A percentile compares a stretch with the other conserved stretches of the same genome.
Evolutionary conservation across 2,888 invertebrate genomes (phyloP).

Genomic region (Belgica antarctica): DNA sequence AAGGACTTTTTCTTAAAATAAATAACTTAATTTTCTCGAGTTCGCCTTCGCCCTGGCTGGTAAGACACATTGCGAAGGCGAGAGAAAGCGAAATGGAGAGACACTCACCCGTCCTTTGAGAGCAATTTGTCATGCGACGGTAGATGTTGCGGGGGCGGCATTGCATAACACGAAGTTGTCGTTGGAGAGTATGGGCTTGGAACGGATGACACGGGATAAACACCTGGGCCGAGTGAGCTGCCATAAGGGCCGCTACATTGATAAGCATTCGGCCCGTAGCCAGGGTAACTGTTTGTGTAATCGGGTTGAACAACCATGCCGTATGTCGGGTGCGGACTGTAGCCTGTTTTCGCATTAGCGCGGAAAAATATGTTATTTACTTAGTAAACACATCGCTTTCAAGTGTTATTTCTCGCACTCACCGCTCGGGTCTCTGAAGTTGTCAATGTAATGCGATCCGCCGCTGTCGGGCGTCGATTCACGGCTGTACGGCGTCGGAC

Average conservation of each 20-base stretch:
- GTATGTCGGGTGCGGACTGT: slow-evolving; percentile 83
- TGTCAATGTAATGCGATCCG: slow-evolving; percentile 84
- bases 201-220: slow-evolving; percentile 68
- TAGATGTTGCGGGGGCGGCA: slow-evolving; percentile 79
- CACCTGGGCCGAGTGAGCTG: slow-evolving; percentile 56
- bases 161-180: slow-evolving; percentile 73
- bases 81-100: background rate
- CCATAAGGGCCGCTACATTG: slow-evolving; percentile 57
- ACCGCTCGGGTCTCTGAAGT: slow-evolving; percentile 83
- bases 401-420: slow-evolving; percentile 48
- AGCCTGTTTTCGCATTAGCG: no score
- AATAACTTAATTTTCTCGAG: slow-evolving; percentile 43
- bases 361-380: slow-evolving; percentile 17
- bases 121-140: slow-evolving; percentile 71
- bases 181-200: slow-evolving; percentile 69
- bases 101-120: slow-evolving; percentile 54
- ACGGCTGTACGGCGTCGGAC: slow-evolving; percentile 67
- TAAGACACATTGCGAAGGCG: no score
- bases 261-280: slow-evolving; percentile 66
- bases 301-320: slow-evolving; percentile 77
- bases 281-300: slow-evolving; percentile 73
- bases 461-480: slow-evolving; percentile 88
- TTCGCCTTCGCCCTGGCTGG: background rate
- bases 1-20: slow-evolving; percentile 37
- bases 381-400: background rate